Percentiles rank a stretch among this genome's conserved stretches.
Evolutionary conservation across 2,113 vertebrate genomes (phyloP).

Genomic region (Spea bombifrons): DNA sequence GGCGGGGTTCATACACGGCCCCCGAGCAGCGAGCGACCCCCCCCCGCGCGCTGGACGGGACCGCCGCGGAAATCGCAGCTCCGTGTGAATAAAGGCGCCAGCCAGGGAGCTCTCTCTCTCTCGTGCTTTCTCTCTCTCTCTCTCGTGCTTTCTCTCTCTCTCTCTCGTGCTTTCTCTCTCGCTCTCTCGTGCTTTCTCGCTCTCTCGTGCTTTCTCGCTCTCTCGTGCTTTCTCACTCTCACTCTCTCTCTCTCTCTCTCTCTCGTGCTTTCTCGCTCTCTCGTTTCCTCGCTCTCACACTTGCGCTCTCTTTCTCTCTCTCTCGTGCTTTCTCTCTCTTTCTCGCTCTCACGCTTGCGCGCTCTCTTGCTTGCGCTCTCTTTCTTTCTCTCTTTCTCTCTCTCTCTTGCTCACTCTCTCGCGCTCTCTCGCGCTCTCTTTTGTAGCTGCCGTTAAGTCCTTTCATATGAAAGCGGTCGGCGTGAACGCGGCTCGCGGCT

Average conservation of each 20-base stretch:
- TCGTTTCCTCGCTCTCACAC: background rate
- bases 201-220: too few relatives aligned
- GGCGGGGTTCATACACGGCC: background rate
- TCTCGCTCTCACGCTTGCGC: background rate
- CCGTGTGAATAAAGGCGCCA: too few relatives aligned
- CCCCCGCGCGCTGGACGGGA: background rate
- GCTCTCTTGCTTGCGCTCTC: background rate
- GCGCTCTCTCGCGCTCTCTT: conserved; percentile 63
- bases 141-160: too few relatives aligned
- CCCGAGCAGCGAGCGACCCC: conserved; percentile 4
- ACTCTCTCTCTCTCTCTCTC: too few relatives aligned
- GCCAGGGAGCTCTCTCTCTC: too few relatives aligned
- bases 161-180: too few relatives aligned
- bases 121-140: too few relatives aligned
- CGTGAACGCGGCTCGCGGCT: conserved; percentile 74
- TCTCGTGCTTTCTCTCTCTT: too few relatives aligned
- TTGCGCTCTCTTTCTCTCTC: too few relatives aligned
- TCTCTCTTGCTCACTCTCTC: background rate
- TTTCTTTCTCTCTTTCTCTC: too few relatives aligned
- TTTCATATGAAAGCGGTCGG: conserved; percentile 75
- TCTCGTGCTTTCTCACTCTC: too few relatives aligned
- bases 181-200: too few relatives aligned
- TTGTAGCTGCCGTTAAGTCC: conserved; percentile 79
- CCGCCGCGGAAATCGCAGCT: background rate
- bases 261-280: background rate